Conservation (phyloP, 2,113 vertebrate species). For the Antidorcas marsupialis region DNA sequence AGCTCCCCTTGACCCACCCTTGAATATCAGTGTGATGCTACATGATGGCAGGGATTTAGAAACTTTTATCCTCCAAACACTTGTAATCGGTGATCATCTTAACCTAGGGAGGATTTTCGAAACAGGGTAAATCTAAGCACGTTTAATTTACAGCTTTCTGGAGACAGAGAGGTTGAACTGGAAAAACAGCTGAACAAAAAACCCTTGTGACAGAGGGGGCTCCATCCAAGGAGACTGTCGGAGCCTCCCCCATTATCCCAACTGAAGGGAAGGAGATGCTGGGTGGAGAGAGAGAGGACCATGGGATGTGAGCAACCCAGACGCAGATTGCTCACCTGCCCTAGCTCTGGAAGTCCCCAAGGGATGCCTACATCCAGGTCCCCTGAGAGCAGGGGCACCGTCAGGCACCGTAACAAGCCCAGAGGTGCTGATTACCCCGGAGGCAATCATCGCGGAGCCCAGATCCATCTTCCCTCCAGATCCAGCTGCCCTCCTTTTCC, state of each 20-base stretch:
- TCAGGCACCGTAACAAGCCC: background rate
- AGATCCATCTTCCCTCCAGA: background rate
- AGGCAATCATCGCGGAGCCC: background rate
- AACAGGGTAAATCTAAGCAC: background rate
- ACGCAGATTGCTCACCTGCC: rapidly evolving
- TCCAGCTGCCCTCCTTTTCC: background rate
- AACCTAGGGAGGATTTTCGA: background rate
- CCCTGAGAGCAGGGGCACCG: rapidly evolving
- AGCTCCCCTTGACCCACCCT: background rate
- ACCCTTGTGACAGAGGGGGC: background rate
- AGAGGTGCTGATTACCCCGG: background rate
- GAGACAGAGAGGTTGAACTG: slow-evolving; percentile 4
- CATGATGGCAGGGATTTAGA: background rate
- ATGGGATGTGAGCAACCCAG: background rate
- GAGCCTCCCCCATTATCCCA: background rate
- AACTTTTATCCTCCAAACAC: background rate
- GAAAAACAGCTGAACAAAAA: background rate
- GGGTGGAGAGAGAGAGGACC: background rate
- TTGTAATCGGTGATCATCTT: background rate
- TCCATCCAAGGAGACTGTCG: background rate
- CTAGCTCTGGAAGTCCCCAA: background rate
- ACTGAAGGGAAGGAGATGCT: background rate
- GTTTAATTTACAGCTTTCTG: slow-evolving; percentile 21
- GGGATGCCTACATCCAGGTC: background rate
- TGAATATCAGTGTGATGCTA: background rate